Evolutionary conservation across 2,888 invertebrate species (phyloP).

Genomic region (Drosophila mulleri): DNA sequence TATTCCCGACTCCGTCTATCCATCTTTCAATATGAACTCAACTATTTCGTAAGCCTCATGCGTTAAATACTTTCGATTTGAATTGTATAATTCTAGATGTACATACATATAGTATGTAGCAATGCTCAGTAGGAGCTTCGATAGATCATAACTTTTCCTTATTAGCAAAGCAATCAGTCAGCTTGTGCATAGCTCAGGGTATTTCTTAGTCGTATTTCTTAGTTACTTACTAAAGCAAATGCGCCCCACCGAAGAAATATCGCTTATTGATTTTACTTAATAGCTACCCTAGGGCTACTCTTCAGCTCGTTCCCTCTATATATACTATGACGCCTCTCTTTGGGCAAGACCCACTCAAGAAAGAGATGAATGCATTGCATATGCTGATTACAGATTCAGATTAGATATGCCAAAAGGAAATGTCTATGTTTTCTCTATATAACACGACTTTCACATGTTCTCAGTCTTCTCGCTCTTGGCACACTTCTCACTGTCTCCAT

Average conservation of each 20-base stretch:
- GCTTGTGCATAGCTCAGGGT: background rate
- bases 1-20: background rate
- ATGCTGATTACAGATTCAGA: background rate
- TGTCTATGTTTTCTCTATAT: background rate
- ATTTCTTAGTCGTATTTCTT: background rate
- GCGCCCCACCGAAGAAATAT: background rate
- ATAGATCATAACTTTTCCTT: background rate
- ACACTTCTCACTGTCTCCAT: background rate
- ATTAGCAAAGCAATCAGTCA: no score
- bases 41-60: background rate
- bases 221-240: background rate
- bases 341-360: background rate
- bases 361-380: no score
- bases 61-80: no score
- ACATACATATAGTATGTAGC: no score
- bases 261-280: slow-evolving; percentile 2
- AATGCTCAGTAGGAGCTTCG: background rate
- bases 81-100: no score
- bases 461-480: background rate
- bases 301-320: background rate
- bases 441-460: background rate
- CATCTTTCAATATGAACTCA: background rate
- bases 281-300: background rate
- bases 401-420: background rate
- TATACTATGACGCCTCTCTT: no score